Evolutionary conservation across 2,113 vertebrate genomes (phyloP), one percentile per base, ranked within the genome.

Genomic region (Ageneiosus marmoratus): DNA sequence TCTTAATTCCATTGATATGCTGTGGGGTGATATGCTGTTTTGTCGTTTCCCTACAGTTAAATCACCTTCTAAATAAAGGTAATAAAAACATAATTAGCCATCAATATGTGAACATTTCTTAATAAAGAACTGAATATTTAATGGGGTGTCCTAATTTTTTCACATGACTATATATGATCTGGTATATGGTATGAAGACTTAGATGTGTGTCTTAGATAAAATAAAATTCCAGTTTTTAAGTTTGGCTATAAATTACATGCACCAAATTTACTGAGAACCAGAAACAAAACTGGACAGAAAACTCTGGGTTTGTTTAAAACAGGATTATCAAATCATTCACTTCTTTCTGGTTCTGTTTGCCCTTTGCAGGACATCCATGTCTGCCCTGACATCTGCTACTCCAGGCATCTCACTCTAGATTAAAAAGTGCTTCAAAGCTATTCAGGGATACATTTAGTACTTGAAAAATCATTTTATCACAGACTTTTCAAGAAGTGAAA

Each of bases 301-400:
- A 10, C 37, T 44, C 18, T 13, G 22, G 67, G 67, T 70, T 70
- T 44, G 37, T 1, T 44, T 70, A 24, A 70, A 67, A 70, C n/a
- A 73, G 2, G 0, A 48, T 73, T 48, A 73, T 46, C 11, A 46
- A 41, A 46, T 37, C 67, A 44, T 48, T 73, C 13, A 4, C 13
- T 48, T 24, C 24, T 48, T 0, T 72, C 24, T 73, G 44, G 44
- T 73, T 73, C 44, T 48, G 44, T 48, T 29, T 15, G 60, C 56
- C 8, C 29, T 29, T 48, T 9, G 48, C 34, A 63, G 56, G 67
- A 73, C 65, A 70, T 48, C 29, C 72, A 48, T 75, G 81, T 73
- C 77, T 82, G 58, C 58, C 20, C 50, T 69, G 58, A 80, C 58
- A 83, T 83, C 79, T 80, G 75, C 34, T 65, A 65, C 65, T 29